Evolutionary conservation across 2,797 vertebrate species (phyloP), one percentile per base, ranked within the genome.

Genomic region (Champsocephalus gunnari): DNA sequence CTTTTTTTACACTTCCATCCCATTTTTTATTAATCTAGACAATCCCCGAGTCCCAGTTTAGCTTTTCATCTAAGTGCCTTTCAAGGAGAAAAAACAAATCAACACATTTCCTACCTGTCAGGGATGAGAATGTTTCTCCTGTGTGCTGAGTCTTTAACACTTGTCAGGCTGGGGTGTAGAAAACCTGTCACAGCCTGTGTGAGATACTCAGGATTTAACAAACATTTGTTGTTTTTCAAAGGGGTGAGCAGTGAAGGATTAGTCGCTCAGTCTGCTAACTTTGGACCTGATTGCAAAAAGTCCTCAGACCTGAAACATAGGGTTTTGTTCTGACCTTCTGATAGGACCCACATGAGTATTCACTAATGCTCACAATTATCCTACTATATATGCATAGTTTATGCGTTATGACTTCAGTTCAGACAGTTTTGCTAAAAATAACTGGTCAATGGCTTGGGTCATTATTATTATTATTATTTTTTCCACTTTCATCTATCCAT

Each of bases 61-160:
- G 28, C 72, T 68, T 28, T 79, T 77, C 78, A 68, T 79, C 65
- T 68, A 34, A 10, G 60, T 55, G 66, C 73, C 77, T 70, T 80
- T 85, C 57, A 77, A 72, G 71, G 70, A 73, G 68, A 66, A 81
- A 38, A 87, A 83, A 80, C 73, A 88, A 81, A 88, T 87, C 83
- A 84, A 86, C 82, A 80, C 62, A 54, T 83, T 89, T 79, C 58
- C 60, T 65, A 48, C 71, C 83, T 89, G 87, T 91, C 88, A 89
- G 32, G 13, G 58, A 85, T 77, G 75, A 81, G 54, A 84, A 60
- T 9, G 13, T 74, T 85, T 86, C 73, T 85, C 71, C 69, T 53
- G 79, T 78, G 87, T 68, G 73, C 51, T 7, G 48, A 66, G 77
- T 85, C 83, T 90, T 93, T 88, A 89, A 87, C 83, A 72, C 79